Evolutionary conservation across 2,113 vertebrate species (phyloP).

Genomic region (Centropristis striata): DNA sequence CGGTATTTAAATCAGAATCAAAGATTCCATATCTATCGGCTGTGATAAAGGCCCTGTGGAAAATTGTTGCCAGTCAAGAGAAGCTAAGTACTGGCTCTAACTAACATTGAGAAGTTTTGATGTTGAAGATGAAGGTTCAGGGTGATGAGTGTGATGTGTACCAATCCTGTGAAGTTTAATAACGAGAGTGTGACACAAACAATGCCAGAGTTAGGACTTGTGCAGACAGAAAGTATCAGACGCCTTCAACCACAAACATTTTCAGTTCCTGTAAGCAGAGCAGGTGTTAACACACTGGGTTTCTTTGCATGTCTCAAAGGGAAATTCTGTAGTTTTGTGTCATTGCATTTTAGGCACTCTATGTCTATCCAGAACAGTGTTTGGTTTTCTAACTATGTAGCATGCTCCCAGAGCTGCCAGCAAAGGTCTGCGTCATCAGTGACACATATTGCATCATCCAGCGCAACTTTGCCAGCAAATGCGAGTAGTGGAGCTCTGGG

Average conservation of each 20-base stretch:
- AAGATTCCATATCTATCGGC: no score
- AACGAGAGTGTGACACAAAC: not conserved
- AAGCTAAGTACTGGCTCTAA: no score
- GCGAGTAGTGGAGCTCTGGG: no score
- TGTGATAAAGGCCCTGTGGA: not conserved
- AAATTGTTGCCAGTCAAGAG: not conserved
- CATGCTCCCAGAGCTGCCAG: no score
- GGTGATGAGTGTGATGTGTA: not conserved
- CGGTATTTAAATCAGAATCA: no score
- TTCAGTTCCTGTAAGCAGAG: not conserved
- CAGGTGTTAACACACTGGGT: conserved; percentile 10
- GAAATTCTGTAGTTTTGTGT: no score
- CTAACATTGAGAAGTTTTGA: not conserved
- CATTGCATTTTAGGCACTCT: no score
- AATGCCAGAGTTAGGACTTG: not conserved
- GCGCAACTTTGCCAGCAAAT: no score
- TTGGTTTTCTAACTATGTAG: no score
- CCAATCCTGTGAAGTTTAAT: not conserved
- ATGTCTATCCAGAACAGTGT: no score
- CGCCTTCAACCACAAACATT: not conserved
- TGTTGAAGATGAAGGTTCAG: not conserved
- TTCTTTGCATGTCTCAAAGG: not conserved
- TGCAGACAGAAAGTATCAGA: conserved; percentile 5
- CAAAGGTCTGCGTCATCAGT: no score
- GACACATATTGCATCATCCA: no score